Evolutionary conservation across 2,888 invertebrate species (phyloP).

Genomic region (Timema podura): DNA sequence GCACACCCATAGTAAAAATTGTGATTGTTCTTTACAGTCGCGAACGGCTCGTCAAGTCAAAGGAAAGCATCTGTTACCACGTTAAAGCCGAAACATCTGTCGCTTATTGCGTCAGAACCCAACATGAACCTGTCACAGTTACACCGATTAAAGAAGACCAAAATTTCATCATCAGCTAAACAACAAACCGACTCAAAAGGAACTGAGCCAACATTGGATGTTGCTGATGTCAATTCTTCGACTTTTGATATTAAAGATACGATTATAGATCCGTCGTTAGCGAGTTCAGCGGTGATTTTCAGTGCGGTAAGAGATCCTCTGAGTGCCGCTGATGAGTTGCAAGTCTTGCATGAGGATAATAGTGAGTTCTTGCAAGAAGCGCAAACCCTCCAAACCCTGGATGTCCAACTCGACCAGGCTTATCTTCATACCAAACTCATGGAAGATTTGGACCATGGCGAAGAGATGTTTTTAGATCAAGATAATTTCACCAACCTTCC

Average conservation of each 20-base stretch:
- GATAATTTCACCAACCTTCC: neutral
- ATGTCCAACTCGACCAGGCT: neutral
- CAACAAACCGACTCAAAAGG: neutral
- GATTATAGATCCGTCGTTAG: too few relatives aligned
- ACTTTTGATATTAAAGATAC: too few relatives aligned
- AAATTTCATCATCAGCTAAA: slow-evolving; percentile 27
- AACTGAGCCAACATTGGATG: too few relatives aligned
- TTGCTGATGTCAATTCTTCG: too few relatives aligned
- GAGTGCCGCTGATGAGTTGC: neutral
- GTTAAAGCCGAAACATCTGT: slow-evolving; percentile 61
- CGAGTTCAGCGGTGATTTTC: too few relatives aligned
- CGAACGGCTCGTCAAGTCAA: slow-evolving; percentile 57
- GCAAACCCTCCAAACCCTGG: neutral
- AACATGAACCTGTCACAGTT: slow-evolving; percentile 55
- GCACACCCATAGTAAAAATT: too few relatives aligned
- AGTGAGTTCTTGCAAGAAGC: neutral
- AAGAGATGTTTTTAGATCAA: neutral
- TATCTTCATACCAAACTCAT: neutral
- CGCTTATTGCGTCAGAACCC: slow-evolving; percentile 57
- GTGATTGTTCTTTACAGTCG: slow-evolving; percentile 51
- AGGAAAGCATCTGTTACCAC: slow-evolving; percentile 64
- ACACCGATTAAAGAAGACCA: slow-evolving; percentile 50
- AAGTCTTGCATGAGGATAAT: neutral
- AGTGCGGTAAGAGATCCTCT: neutral
- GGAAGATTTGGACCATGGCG: neutral